A percentile compares a stretch with the other conserved stretches of the same genome.
These are phyloP conservation scores for Athene cunicularia DNA, from an alignment of 2,113 vertebrate species.

Conservation along the genomic window DNA sequence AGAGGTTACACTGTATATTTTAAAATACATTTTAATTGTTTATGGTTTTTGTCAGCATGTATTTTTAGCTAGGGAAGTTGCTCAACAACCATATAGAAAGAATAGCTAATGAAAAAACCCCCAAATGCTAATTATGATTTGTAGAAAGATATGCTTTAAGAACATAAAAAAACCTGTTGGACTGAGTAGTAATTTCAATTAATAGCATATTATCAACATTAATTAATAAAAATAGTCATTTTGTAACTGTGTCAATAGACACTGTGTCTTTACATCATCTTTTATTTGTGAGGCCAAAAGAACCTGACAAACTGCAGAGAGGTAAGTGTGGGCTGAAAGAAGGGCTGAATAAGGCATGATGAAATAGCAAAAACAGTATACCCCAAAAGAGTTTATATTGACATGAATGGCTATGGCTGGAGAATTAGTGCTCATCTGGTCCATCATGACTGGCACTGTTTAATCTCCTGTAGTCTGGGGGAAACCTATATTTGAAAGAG, in stretches of 20 bases:
- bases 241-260: neutral
- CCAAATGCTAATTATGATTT: neutral
- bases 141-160: neutral
- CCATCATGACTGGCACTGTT: neutral
- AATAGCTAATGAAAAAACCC: neutral
- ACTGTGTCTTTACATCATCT: neutral
- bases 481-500: neutral
- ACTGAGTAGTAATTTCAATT: neutral
- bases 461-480: neutral
- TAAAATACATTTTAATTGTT: slow-evolving; percentile 11
- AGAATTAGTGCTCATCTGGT: neutral
- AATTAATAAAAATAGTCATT: neutral
- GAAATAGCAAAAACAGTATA: neutral
- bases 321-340: neutral
- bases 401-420: neutral
- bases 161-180: neutral
- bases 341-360: neutral
- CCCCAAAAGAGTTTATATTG: neutral
- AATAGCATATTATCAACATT: neutral
- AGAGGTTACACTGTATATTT: slow-evolving; percentile 8
- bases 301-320: neutral
- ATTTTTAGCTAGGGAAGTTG: slow-evolving; percentile 26
- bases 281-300: neutral
- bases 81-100: neutral
- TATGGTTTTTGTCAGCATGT: neutral